Percentiles rank a stretch among this genome's conserved stretches.
Conservation (phyloP, 2,797 vertebrate genomes). For the Malurus leucopterus region DNA sequence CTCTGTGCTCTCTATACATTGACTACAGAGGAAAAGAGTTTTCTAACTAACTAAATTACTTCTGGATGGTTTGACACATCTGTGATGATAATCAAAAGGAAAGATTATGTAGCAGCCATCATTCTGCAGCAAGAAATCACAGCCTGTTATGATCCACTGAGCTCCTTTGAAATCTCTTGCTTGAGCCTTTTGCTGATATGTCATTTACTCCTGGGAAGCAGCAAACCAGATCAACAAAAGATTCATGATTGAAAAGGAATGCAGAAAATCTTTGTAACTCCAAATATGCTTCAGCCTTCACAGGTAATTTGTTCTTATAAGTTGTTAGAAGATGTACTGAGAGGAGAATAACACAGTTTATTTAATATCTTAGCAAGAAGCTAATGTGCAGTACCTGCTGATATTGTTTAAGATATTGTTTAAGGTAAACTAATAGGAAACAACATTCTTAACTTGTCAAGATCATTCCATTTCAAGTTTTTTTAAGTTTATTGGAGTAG, state of each 20-base stretch:
- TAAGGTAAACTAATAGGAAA: conserved; percentile 41
- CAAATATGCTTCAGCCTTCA: background rate
- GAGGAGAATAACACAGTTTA: background rate
- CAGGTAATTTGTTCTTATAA: background rate
- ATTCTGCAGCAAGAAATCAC: background rate
- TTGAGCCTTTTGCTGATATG: background rate
- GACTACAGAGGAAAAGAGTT: background rate
- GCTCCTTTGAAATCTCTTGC: background rate
- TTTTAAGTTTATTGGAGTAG: conserved; percentile 16
- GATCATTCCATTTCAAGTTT: conserved; percentile 38
- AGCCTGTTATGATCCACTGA: background rate
- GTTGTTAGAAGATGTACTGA: background rate
- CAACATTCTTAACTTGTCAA: conserved; percentile 28
- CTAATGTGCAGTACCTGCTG: background rate
- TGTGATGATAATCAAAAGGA: conserved; percentile 24
- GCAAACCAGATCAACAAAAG: background rate
- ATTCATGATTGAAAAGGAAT: background rate
- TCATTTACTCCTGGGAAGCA: background rate
- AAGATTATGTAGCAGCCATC: background rate
- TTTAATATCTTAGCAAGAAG: conserved; percentile 22
- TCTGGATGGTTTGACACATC: background rate
- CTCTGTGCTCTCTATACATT: background rate
- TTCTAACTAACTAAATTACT: background rate
- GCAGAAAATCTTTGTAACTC: background rate
- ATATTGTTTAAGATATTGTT: background rate